Evolutionary conservation across 2,113 vertebrate species (phyloP), one percentile per base, ranked within the genome.

Genomic region (Clarias macrocephalus): DNA sequence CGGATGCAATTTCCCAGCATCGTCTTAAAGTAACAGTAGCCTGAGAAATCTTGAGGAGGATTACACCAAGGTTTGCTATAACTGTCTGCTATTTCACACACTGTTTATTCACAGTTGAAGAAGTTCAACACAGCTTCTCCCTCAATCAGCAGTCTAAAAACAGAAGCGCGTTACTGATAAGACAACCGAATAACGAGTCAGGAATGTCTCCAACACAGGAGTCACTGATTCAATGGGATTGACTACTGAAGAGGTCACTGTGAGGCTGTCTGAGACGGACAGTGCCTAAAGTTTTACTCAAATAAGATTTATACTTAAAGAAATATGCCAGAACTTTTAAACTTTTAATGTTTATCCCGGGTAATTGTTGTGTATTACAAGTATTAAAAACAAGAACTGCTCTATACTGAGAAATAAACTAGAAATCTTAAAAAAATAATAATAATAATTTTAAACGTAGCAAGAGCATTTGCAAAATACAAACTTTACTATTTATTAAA

Each of bases 171-270:
- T 73, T 30, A 86, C 73, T 42, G 89, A 84, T 84, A 88, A 60
- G 68, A 73, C 48, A 2, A 19, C 57, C 13, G 73, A 81, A 73
- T 80, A 54, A 81, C 60, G 77, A 86, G 73, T n/a, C 80, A 90
- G 84, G 84, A 88, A 88, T 83, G 85, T 89, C 52, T 60, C 57
- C 19, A 33, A 75, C 77, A 75, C 37, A 85, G 79, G 77, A 82
- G 15, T 66, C 4, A 59, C 33, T 79, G 63, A 80, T 80, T 80
- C 12, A 79, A 65, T 21, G 72, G 73, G 72, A 63, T 25, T 88
- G 72, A 73, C 82, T 15, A 70, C 70, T 42, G 21, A 62, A 59
- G 28, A 76, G 30, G 37, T 70, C 79, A 89, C 30, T 25, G 19
- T 77, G 15, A 72, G 72, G 11, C 21, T 57, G 42, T 80, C 12